Evolutionary conservation across 2,888 invertebrate genomes (phyloP), one percentile per base, ranked within the genome.

Genomic region (Meganola albula): DNA sequence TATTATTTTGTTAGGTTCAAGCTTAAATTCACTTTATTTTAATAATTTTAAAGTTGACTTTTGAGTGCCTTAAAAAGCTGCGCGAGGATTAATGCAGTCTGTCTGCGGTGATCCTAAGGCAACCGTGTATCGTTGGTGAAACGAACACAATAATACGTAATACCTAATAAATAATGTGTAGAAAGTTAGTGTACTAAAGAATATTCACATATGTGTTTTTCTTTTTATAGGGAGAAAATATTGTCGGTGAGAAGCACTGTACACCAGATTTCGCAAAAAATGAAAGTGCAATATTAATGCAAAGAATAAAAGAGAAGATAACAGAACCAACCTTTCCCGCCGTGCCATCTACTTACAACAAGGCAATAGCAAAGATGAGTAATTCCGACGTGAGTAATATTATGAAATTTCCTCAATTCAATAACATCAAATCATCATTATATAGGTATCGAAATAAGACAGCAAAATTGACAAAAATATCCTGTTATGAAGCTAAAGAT

Each of bases 211-310:
- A 27, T 27, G 11, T 2, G 25, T 33, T 11, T 25, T 20, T 24
- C 16, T 23, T 22, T 31, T 40, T 28, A 35, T 20, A 40, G 40
- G 35, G 35, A 9, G 27, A 12, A 27, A 9, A 35, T 35, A 33
- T 18, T 18, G 30, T 36, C 32, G 28, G 31, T 16, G 36, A 40
- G 32, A 36, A 40, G 23, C 27, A 32, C 24, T 40, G 40, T 25
- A 27, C 26, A 29, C 36, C 33, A 33, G 31, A 36, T 40, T 36
- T 40, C 26, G 27, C 24, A 18, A 33, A 40, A 40, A 30, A 35
- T 31, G 27, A 30, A 33, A 33, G 27, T 24, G 33, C 27, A 23
- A 27, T 27, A 24, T 23, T 23, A n/a, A 18, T 33, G 24, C 24
- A 33, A 18, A 27, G 24, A 33, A 18, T 23, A 16, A 27, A 33